Percentiles rank a stretch among this genome's conserved stretches.
Evolutionary conservation across 2,797 vertebrate species (phyloP).

Genomic region (Coendou prehensilis): DNA sequence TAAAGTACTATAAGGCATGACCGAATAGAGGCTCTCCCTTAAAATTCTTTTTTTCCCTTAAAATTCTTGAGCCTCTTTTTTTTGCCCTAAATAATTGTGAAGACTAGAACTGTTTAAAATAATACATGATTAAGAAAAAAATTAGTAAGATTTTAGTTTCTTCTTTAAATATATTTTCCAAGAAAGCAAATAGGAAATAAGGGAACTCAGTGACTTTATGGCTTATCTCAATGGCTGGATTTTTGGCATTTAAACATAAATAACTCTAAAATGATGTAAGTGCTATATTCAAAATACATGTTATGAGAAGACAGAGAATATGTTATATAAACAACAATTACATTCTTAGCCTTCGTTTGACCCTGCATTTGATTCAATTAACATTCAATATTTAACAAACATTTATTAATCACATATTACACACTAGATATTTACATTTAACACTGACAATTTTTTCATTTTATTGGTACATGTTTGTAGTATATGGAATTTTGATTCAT

Average conservation of each 20-base stretch:
- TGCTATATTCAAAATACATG: conserved; percentile 5
- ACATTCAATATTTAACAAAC: neutral
- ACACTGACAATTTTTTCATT: neutral
- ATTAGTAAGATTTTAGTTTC: conserved; percentile 14
- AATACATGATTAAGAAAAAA: neutral
- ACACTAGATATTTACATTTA: neutral
- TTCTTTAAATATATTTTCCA: conserved; percentile 22
- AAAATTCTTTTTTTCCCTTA: neutral
- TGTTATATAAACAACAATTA: neutral
- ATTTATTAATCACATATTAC: neutral
- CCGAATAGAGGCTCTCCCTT: neutral
- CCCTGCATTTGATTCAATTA: neutral
- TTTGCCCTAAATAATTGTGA: neutral
- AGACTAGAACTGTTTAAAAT: neutral
- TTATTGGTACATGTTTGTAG: neutral
- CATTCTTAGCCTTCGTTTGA: neutral
- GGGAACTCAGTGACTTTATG: neutral
- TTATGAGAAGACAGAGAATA: conserved; percentile 3
- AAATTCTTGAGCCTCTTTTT: neutral
- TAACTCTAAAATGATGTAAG: conserved; percentile 1
- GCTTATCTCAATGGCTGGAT: neutral
- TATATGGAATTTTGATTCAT: neutral
- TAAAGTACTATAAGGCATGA: neutral
- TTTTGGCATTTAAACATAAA: conserved; percentile 55
- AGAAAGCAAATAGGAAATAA: neutral